These are phyloP conservation scores for Emydura subglobosa DNA, from an alignment of 2,113 vertebrate species.

Conservation along the genomic window DNA sequence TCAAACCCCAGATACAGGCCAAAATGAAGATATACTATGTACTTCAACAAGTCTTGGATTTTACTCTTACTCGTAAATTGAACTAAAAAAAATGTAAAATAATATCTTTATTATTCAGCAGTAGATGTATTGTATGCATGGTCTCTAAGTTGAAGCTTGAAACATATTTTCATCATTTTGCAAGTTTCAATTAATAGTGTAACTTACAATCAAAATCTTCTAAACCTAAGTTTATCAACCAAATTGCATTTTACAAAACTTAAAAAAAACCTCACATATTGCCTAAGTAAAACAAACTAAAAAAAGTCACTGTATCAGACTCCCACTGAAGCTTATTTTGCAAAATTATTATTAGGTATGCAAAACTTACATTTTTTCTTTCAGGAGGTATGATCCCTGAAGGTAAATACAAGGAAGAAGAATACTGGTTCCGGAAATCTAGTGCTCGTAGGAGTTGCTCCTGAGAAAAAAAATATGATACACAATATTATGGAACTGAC, in stretches of 20 bases:
- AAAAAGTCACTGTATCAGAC: accelerated
- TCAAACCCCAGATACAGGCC: neutral
- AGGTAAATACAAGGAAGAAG: conserved; percentile 85
- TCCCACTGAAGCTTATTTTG: accelerated
- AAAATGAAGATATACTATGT: neutral
- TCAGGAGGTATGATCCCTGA: conserved; percentile 80
- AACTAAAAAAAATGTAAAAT: neutral
- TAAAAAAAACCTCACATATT: accelerated
- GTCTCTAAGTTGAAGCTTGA: neutral
- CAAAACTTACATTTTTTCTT: conserved; percentile 80
- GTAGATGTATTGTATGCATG: neutral
- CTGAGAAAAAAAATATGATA: conserved; percentile 59
- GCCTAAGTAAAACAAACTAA: accelerated
- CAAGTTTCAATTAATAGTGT: neutral
- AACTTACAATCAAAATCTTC: accelerated
- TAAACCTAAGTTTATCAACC: accelerated
- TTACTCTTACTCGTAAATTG: neutral
- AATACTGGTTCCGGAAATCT: conserved; percentile 88
- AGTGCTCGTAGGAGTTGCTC: conserved; percentile 81
- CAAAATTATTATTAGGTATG: accelerated
- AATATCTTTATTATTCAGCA: accelerated
- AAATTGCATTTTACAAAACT: accelerated
- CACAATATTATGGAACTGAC: accelerated
- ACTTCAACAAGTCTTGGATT: accelerated
- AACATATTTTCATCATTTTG: neutral